These are phyloP conservation scores for Uria lomvia DNA, from an alignment of 2,113 vertebrate species.

Conservation along the genomic window DNA sequence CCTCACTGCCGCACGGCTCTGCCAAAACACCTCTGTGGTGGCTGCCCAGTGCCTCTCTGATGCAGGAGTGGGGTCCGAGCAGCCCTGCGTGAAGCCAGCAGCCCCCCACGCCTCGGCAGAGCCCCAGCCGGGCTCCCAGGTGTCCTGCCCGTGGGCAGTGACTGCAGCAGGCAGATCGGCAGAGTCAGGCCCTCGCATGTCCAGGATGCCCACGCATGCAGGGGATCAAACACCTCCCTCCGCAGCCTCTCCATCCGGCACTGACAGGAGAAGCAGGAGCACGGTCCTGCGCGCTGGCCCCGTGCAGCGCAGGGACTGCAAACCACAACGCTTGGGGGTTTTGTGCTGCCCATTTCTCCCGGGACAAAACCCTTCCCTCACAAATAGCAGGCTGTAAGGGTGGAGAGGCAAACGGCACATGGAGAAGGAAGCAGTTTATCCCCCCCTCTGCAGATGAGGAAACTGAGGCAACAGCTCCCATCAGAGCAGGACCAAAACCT, in stretches of 20 bases:
- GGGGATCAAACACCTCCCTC: background rate
- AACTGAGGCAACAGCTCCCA: background rate
- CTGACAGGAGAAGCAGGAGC: background rate
- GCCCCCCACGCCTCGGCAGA: background rate
- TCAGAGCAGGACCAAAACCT: background rate
- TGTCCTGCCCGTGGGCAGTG: accelerated
- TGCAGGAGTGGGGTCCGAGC: background rate
- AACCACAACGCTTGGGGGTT: background rate
- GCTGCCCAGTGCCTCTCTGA: background rate
- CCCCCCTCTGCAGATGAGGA: background rate
- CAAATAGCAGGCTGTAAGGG: background rate
- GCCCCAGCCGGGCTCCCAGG: background rate
- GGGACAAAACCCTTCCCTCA: background rate
- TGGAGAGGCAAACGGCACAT: background rate
- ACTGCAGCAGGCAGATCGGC: background rate
- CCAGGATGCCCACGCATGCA: accelerated
- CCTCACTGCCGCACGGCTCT: background rate
- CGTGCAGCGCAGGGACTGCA: accelerated
- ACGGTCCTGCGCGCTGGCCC: accelerated
- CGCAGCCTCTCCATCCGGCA: background rate
- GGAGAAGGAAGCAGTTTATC: background rate
- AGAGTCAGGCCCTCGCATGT: background rate
- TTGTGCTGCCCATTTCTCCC: background rate
- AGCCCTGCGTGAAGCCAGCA: accelerated
- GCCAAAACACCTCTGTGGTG: background rate